Evolutionary conservation across 2,888 invertebrate species (phyloP), one percentile per base, ranked within the genome.

Genomic region (Hypolimnas misippus): DNA sequence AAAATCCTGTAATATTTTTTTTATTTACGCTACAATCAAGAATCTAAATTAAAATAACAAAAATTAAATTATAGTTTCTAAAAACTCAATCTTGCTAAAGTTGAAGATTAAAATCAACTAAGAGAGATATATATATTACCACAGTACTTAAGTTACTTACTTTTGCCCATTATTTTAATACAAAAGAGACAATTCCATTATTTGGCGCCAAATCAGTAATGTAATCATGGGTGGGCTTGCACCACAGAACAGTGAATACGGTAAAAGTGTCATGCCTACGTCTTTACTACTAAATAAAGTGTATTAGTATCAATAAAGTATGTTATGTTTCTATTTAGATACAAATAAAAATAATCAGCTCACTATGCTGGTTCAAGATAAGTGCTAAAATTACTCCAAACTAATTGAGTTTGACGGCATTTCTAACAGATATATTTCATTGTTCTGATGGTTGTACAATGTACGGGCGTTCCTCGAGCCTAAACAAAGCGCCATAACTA

Each of bases 401-500:
- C 5, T 46, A 16, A 29, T 4, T n/a, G 5, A 29, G 7, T 6
- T 29, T 29, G 49, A 49, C 12, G 8, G 6, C 49, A 49, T 49
- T 49, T 49, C 49, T 49, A 14, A 16, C 10, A n/a, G 35, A 38
- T 49, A 29, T 8, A n/a, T 2, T n/a, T 16, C 19, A 12, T 21
- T 19, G 44, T 49, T 49, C 25, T 12, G 5, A 8, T 25, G 5
- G 14, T 29, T 49, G 46, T 49, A 25, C 53, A 53, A 44, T 14
- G 53, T 54, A 63, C 61, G 40, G 53, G 62, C 61, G 66, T 65
- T 67, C 51, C 58, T 63, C 52, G 59, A 49, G 54, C 54, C 65
- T 53, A 63, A 70, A 71, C 71, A 71, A 71, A 70, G 70, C 62
- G 57, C 63, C 59, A 62, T 67, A 66, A 68, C 63, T 64, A 69